phyloP scores from a whole-genome alignment of 2,113 vertebrate species.

The Sula dactylatra region DNA sequence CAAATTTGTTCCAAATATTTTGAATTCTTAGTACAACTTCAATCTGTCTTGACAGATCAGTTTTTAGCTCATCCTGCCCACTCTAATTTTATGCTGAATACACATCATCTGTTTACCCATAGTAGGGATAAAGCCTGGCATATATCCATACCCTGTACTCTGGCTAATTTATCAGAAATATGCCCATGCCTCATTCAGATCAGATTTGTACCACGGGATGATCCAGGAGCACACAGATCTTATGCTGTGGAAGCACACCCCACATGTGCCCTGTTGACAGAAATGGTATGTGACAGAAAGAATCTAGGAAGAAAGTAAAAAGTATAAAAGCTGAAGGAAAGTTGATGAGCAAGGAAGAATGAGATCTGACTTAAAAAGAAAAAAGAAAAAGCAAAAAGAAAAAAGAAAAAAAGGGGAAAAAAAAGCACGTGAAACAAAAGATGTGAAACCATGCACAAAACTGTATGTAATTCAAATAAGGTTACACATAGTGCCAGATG shows the following conservation, averaged over 20 bases:
- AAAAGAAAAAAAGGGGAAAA: background rate
- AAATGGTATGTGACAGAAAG: background rate
- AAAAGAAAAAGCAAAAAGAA: too few relatives aligned
- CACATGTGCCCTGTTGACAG: fast-evolving
- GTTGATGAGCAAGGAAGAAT: background rate
- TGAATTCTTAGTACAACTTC: conserved; percentile 62
- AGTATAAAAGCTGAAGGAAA: background rate
- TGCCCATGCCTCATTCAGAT: background rate
- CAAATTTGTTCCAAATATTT: conserved; percentile 67
- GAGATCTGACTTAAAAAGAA: background rate
- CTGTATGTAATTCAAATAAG: background rate
- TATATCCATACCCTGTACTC: conserved; percentile 15
- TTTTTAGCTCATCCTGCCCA: conserved; percentile 64
- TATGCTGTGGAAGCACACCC: background rate
- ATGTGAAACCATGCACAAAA: background rate
- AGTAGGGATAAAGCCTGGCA: conserved; percentile 41
- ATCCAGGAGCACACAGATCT: background rate
- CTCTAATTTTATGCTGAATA: conserved; percentile 55
- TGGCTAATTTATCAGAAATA: conserved; percentile 33
- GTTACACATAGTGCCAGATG: background rate
- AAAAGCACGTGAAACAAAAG: fast-evolving
- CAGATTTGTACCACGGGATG: background rate
- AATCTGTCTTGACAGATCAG: conserved; percentile 70
- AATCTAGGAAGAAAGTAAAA: background rate
- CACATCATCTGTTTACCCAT: conserved; percentile 60